Percentiles rank a stretch among this genome's conserved stretches.
phyloP scores from a whole-genome alignment of 35 echinoderm and acorn worm genomes.

The Patiria miniata region DNA sequence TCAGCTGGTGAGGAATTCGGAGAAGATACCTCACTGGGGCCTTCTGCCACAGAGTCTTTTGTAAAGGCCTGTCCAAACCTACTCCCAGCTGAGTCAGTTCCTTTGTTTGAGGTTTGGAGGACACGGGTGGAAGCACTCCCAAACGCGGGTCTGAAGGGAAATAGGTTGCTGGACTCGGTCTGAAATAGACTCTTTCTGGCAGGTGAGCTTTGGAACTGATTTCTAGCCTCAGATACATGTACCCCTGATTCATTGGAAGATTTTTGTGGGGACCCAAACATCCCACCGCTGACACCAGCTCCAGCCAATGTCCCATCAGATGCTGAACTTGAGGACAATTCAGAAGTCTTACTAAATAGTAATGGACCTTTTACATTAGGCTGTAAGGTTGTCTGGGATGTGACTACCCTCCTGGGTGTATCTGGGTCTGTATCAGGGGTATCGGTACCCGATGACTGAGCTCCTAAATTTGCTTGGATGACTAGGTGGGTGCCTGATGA shows the following conservation, averaged over 20 bases:
- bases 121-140: too few species aligned
- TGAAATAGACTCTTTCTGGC: background rate
- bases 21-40: background rate
- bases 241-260: background rate
- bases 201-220: background rate
- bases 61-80: background rate
- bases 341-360: background rate
- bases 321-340: background rate
- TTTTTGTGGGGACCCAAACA: background rate
- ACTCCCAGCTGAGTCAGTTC: too few species aligned
- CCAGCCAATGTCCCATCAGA: background rate
- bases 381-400: background rate
- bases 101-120: too few species aligned
- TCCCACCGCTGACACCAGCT: background rate
- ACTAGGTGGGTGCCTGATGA: background rate
- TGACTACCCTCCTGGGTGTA: background rate
- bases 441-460: background rate
- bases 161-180: background rate
- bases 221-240: background rate
- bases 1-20: background rate
- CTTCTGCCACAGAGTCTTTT: background rate
- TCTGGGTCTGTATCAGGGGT: background rate
- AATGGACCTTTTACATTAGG: background rate
- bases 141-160: too few species aligned
- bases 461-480: conserved; percentile 1